phyloP scores from a whole-genome alignment of 92 coral and sea anemone species.

The Parazoanthus atlanticus region DNA sequence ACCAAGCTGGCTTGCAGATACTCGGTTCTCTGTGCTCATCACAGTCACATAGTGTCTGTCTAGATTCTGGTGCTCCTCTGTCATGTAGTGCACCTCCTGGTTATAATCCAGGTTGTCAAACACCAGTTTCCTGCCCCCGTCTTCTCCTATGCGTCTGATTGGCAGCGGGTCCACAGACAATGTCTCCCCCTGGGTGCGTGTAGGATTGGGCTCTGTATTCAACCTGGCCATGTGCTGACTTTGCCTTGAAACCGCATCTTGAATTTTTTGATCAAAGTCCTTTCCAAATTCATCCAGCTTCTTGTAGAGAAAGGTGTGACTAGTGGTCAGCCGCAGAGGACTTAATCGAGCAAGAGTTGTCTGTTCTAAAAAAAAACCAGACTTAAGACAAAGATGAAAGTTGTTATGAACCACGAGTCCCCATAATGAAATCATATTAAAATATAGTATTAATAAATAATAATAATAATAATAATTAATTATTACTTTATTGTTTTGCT shows the following conservation, averaged over 20 bases:
- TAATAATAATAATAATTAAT: too few relatives aligned
- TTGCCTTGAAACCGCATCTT: slow-evolving; percentile 64
- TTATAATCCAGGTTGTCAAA: slow-evolving; percentile 44
- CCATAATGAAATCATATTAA: too few relatives aligned
- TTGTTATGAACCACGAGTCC: too few relatives aligned
- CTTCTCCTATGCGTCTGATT: not conserved
- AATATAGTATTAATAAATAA: too few relatives aligned
- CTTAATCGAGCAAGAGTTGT: slow-evolving; percentile 65
- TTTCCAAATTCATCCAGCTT: slow-evolving; percentile 79
- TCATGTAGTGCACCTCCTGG: slow-evolving; percentile 51
- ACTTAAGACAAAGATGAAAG: too few relatives aligned
- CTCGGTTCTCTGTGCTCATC: slow-evolving; percentile 55
- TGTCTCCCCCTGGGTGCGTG: too few relatives aligned
- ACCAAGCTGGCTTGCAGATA: slow-evolving; percentile 36
- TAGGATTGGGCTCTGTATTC: too few relatives aligned
- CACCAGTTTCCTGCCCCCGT: slow-evolving; percentile 24
- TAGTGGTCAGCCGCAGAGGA: slow-evolving; percentile 64
- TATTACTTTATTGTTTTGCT: too few relatives aligned
- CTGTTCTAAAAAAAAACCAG: slow-evolving; percentile 26
- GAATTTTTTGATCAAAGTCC: slow-evolving; percentile 50
- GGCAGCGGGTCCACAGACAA: too few relatives aligned
- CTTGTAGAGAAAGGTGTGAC: slow-evolving; percentile 73
- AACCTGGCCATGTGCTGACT: slow-evolving; percentile 57
- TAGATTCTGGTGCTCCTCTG: slow-evolving; percentile 49
- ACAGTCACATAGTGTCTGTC: slow-evolving; percentile 44